phyloP scores from a whole-genome alignment of 2,888 invertebrate species.

The Odontothrips loti region DNA sequence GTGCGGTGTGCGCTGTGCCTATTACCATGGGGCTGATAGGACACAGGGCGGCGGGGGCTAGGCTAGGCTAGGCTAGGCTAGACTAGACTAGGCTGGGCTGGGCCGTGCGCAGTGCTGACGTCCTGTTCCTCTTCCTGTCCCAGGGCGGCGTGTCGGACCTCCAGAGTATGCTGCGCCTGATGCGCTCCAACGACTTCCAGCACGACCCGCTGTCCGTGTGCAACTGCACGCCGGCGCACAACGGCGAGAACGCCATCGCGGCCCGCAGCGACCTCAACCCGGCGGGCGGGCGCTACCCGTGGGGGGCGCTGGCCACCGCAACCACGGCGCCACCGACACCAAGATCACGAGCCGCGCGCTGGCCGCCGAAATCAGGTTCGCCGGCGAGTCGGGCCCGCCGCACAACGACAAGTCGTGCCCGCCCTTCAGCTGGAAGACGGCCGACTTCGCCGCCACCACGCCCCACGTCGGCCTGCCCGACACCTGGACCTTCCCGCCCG shows the following conservation, averaged over 20 bases:
- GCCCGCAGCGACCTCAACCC: slow-evolving; percentile 68
- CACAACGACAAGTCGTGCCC: slow-evolving; percentile 57
- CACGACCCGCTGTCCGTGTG: slow-evolving; percentile 64
- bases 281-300: slow-evolving; percentile 64
- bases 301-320: slow-evolving; percentile 62
- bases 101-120: background rate
- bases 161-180: slow-evolving; percentile 54
- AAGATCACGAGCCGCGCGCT: slow-evolving; percentile 55
- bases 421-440: slow-evolving; percentile 62
- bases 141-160: slow-evolving; percentile 51
- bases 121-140: background rate
- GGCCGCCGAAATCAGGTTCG: slow-evolving; percentile 49
- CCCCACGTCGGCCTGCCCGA: slow-evolving; percentile 67
- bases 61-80: background rate
- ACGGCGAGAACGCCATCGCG: slow-evolving; percentile 66
- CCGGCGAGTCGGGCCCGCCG: slow-evolving; percentile 54
- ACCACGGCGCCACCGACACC: slow-evolving; percentile 65
- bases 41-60: background rate
- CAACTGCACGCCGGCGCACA: slow-evolving; percentile 64
- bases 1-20: background rate
- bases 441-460: slow-evolving; percentile 53
- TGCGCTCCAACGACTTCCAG: slow-evolving; percentile 67
- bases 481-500: slow-evolving; percentile 59
- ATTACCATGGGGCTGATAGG: background rate
- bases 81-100: background rate